Percentiles rank a stretch among this genome's conserved stretches.
Evolutionary conservation across 1,140 invertebrate genomes (phyloP).

Genomic region (Capitella teleta): DNA sequence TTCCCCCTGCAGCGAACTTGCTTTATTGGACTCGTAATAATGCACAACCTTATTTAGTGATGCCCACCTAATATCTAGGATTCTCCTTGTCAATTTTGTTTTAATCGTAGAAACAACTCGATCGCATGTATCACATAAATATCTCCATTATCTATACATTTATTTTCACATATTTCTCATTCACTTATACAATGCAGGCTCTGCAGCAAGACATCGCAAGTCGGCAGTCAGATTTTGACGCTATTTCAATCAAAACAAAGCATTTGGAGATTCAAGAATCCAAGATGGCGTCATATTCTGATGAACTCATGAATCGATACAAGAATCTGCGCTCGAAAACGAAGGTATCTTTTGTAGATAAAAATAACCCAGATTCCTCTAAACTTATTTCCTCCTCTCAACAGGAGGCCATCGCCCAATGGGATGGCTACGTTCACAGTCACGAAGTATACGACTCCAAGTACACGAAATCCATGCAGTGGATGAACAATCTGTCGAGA

Average conservation of each 20-base stretch:
- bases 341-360: constrained; percentile 52
- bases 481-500: constrained; percentile 58
- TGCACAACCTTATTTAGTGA: too few species aligned
- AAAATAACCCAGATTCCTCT: neutral
- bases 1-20: too few species aligned
- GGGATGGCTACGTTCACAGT: constrained; percentile 72
- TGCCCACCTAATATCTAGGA: too few species aligned
- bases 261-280: constrained; percentile 58
- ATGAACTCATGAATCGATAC: constrained; percentile 69
- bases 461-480: constrained; percentile 62
- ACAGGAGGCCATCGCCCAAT: constrained; percentile 46
- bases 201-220: constrained; percentile 61
- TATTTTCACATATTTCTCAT: neutral
- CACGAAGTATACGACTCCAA: constrained; percentile 70
- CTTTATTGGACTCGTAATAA: too few species aligned
- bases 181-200: constrained; percentile 21
- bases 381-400: neutral
- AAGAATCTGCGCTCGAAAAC: constrained; percentile 70
- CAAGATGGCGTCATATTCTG: constrained; percentile 61
- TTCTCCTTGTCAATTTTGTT: too few species aligned
- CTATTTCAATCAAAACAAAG: constrained; percentile 57
- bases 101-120: too few species aligned
- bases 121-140: too few species aligned
- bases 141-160: too few species aligned
- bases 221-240: constrained; percentile 60